Evolutionary conservation across 1,140 invertebrate genomes (phyloP), one percentile per base, ranked within the genome.

Genomic region (Choristoneura fumiferana): DNA sequence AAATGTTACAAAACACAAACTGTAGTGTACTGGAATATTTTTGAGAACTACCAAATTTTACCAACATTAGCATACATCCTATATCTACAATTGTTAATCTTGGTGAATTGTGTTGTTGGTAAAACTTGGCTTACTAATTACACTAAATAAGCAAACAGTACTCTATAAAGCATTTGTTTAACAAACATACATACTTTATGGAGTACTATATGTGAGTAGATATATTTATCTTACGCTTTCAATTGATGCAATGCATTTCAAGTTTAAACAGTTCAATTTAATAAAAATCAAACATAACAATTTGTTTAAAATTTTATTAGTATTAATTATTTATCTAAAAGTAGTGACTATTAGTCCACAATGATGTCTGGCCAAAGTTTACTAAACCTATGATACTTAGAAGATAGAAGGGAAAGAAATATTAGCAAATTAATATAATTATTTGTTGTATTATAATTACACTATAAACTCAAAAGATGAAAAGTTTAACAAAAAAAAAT

Each of bases 141-240:
- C 35, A 53, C 63, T 71, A 73, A 68, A 54, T 66, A 66, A 55
- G 63, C 65, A 73, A 75, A 68, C 58, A 57, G 70, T 69, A 80
- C 75, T 76, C 70, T 73, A 79, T 69, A 79, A 69, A 63, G 43
- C 37, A 29, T 14, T 66, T 60, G 52, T 67, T 64, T 62, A 45
- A 61, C 58, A 63, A 65, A 52, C 58, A 67, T 40, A 69, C 55
- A 56, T 62, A 58, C 72, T 71, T 55, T 73, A 76, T 73, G 65
- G 67, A 81, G 80, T 80, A 80, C 54, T 72, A 58, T 67, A 81
- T 64, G 45, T 55, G 57, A 71, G 76, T 77, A 84, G 84, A 87
- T 87, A 87, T 73, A 85, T 85, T 75, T 86, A 87, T 84, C 83
- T 87, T 87, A 87, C 84, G 64, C 71, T 83, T n/a, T 78, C 75